Base-by-base conservation (phyloP, 2,888 invertebrate genomes). In the Dryobotodes eremita region DNA sequence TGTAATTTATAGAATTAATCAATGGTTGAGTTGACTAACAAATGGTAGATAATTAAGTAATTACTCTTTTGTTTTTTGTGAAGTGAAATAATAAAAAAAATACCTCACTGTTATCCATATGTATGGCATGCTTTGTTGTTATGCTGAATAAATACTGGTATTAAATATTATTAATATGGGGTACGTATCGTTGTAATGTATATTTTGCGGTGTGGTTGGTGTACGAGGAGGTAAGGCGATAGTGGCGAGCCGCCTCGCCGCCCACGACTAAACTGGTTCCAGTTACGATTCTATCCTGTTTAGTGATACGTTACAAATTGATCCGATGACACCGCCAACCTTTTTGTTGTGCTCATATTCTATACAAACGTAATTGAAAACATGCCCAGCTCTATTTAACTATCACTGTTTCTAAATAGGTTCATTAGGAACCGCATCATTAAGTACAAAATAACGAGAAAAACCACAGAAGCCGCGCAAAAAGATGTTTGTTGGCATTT, bases 291-390 rank as follows among this genome's bases (percentile, higher is more conserved):
- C 92, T 91, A 92, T 90, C 88, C 90, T 92, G 91, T 90, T 90
- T 91, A 93, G 88, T 93, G 93, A 94, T 93, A 94, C 93, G 92
- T 92, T 91, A 93, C 94, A 94, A 94, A 94, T 94, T 92, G 91
- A 94, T 91, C 90, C 89, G 91, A 90, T 91, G 93, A 93, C 92
- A 94, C 90, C 87, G 87, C 88, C 91, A 93, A 92, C 89, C 87
- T 87, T 85, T 83, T 90, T 88, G 90, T 90, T 88, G 83, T 86
- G 84, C 79, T 76, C 68, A 69, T 83, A 83, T 77, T 86, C 82
- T 36, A 85, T 78, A 85, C 69, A 83, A 77, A 80, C 80, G 70
- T 84, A 77, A 84, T 86, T 80, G 77, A 77, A 57, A 42, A 73
- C 82, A 71, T 75, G 10, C 55, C 26, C 42, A 50, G 71, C 46